A percentile compares a stretch with the other conserved stretches of the same genome.
Evolutionary conservation across 1,140 invertebrate species (phyloP).

Genomic region (Micrasema longulum): DNA sequence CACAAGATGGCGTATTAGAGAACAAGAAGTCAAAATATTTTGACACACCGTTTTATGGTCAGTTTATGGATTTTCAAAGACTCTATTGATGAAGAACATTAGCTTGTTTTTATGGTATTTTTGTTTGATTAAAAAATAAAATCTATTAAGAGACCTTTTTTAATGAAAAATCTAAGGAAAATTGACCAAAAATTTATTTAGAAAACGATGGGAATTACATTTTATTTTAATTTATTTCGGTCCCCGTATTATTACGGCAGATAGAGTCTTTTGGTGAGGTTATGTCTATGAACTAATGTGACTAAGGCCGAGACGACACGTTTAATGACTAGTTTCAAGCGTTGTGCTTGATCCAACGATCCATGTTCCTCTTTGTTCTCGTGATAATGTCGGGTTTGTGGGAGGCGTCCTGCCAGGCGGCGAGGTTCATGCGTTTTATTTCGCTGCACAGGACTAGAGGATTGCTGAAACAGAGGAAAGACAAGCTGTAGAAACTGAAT

Average conservation of each 20-base stretch:
- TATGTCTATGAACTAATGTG: not conserved
- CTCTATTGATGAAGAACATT: too few relatives aligned
- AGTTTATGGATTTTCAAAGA: too few relatives aligned
- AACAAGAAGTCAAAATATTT: too few relatives aligned
- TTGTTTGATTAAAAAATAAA: too few relatives aligned
- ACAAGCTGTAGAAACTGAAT: too few relatives aligned
- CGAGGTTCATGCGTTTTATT: slow-evolving; percentile 63
- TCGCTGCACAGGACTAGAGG: slow-evolving; percentile 60
- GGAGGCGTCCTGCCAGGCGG: slow-evolving; percentile 62
- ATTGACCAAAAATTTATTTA: not conserved
- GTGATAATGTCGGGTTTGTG: slow-evolving; percentile 63
- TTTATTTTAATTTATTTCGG: not conserved
- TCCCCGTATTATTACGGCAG: not conserved
- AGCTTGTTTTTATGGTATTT: too few relatives aligned
- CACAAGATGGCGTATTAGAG: too few relatives aligned
- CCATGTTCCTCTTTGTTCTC: slow-evolving; percentile 58
- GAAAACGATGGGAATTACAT: not conserved
- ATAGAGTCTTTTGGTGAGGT: not conserved
- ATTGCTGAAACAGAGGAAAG: slow-evolving; percentile 57
- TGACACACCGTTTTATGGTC: too few relatives aligned
- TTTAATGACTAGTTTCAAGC: slow-evolving; percentile 38
- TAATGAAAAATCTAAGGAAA: not conserved
- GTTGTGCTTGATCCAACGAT: slow-evolving; percentile 59
- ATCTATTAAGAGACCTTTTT: not conserved
- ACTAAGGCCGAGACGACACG: not conserved